Conservation (phyloP, 2,888 invertebrate genomes). For the Abrostola tripartita region DNA sequence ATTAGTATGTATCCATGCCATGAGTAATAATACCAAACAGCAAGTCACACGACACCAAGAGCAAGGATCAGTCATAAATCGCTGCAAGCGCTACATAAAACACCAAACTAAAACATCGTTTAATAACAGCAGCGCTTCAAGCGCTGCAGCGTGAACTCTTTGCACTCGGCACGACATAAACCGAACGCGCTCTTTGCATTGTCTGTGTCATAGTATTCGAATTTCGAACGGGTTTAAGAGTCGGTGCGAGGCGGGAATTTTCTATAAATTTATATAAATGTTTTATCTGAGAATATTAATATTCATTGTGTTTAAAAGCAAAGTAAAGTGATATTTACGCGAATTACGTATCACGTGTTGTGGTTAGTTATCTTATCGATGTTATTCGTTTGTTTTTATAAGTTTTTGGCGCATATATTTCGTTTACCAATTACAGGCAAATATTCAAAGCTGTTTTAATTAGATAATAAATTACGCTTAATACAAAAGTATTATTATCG, state of each 20-base stretch:
- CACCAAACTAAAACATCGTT: background rate
- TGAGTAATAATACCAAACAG: constrained; percentile 30
- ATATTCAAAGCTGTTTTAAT: constrained; percentile 3
- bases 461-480: background rate
- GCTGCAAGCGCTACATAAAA: constrained; percentile 25
- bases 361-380: constrained; percentile 43
- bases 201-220: constrained; percentile 43
- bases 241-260: constrained; percentile 54
- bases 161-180: constrained; percentile 59
- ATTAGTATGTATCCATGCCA: constrained; percentile 37
- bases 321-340: background rate
- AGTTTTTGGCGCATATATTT: constrained; percentile 1
- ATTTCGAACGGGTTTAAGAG: constrained; percentile 37
- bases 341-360: constrained; percentile 7
- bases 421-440: constrained; percentile 13
- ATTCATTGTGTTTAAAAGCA: background rate
- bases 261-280: constrained; percentile 1
- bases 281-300: background rate
- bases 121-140: constrained; percentile 47
- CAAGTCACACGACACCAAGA: constrained; percentile 63
- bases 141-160: constrained; percentile 41
- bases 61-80: constrained; percentile 14
- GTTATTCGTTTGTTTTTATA: background rate
- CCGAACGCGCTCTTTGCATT: constrained; percentile 25
- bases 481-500: background rate